Conservation (phyloP, 2,888 invertebrate species). For the Drosophila pseudotakahashii region DNA sequence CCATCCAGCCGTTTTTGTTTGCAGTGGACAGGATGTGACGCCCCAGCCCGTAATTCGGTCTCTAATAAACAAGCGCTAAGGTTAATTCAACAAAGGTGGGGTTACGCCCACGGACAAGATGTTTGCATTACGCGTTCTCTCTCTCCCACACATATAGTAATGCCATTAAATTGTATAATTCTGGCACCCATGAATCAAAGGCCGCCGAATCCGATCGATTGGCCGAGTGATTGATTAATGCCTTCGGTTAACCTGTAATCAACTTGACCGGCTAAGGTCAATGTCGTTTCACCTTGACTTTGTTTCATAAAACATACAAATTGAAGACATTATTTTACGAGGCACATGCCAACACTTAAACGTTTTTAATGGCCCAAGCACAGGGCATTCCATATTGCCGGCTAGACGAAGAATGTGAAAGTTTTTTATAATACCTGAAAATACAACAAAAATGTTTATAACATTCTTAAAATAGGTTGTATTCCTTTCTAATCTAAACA, state of each 20-base stretch:
- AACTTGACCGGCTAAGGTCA: slow-evolving; percentile 36
- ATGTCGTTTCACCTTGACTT: slow-evolving; percentile 44
- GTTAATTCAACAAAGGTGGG: slow-evolving; percentile 69
- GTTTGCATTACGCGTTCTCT: slow-evolving; percentile 36
- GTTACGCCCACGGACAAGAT: slow-evolving; percentile 35
- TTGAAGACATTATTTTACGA: slow-evolving; percentile 12
- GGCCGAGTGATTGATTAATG: slow-evolving; percentile 54
- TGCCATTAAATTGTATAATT: slow-evolving; percentile 22
- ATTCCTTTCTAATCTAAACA: too few relatives aligned
- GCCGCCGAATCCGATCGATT: slow-evolving; percentile 5
- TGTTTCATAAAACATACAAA: slow-evolving; percentile 6
- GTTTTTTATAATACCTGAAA: slow-evolving; percentile 25
- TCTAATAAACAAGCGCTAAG: slow-evolving; percentile 64
- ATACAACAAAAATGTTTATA: not conserved
- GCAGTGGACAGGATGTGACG: slow-evolving; percentile 73
- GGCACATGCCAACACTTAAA: slow-evolving; percentile 53
- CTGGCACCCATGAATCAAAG: slow-evolving; percentile 43
- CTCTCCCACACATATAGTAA: not conserved
- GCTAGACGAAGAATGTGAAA: slow-evolving; percentile 27
- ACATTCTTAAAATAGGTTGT: not conserved
- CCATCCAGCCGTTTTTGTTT: slow-evolving; percentile 12
- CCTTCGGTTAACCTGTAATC: slow-evolving; percentile 62
- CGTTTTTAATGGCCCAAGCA: slow-evolving; percentile 40
- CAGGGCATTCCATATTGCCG: slow-evolving; percentile 36
- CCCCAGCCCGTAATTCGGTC: slow-evolving; percentile 54